Percentiles rank a stretch among this genome's conserved stretches.
phyloP scores from a whole-genome alignment of 2,797 vertebrate genomes.

The Chrysocyon brachyurus region DNA sequence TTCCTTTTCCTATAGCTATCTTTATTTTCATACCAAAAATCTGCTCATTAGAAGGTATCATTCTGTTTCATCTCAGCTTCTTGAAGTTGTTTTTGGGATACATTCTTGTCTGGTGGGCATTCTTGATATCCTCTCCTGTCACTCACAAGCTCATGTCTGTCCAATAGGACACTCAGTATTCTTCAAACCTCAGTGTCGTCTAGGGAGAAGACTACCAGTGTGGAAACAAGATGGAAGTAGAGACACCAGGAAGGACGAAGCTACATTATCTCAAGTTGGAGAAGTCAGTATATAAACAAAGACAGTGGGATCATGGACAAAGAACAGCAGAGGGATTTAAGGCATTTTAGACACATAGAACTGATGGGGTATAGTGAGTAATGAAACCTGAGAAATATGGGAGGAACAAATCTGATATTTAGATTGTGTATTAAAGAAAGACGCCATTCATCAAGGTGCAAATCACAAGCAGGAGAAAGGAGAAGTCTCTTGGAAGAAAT shows the following conservation, averaged over 20 bases:
- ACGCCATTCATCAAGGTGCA: background rate
- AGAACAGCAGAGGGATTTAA: background rate
- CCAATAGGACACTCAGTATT: background rate
- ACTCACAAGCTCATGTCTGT: background rate
- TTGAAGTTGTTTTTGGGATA: background rate
- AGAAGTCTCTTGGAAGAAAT: background rate
- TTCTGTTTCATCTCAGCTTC: background rate
- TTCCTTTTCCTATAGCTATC: background rate
- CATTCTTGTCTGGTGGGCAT: background rate
- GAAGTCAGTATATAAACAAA: background rate
- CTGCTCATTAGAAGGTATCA: background rate
- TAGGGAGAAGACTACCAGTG: background rate
- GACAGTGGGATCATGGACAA: background rate
- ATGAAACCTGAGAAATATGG: background rate
- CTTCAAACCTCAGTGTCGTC: background rate
- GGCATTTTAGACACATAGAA: background rate
- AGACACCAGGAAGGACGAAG: background rate
- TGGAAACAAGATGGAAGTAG: background rate
- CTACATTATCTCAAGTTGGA: background rate
- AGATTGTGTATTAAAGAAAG: background rate
- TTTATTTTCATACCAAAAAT: background rate
- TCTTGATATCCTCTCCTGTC: background rate
- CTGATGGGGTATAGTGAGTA: background rate
- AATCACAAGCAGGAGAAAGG: background rate
- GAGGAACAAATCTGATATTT: background rate